Evolutionary conservation across 2,888 invertebrate genomes (phyloP).

Genomic region (Amblyjoppa proteus): DNA sequence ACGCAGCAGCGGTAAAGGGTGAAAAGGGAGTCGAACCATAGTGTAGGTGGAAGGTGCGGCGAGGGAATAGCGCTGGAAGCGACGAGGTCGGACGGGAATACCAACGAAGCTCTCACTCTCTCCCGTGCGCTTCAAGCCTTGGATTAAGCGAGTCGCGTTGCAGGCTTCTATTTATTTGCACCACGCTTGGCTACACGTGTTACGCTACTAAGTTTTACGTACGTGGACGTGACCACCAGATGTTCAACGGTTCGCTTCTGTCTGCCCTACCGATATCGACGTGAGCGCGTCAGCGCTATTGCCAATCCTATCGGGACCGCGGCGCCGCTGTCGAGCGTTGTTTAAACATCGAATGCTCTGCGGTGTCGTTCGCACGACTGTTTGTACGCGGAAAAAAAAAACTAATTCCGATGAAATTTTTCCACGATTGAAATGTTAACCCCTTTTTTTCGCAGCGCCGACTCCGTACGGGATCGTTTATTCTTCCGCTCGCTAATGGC

Average conservation of each 20-base stretch:
- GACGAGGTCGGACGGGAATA: slow-evolving; percentile 65
- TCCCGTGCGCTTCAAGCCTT: slow-evolving; percentile 64
- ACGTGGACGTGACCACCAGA: slow-evolving; percentile 54
- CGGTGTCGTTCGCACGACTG: not conserved
- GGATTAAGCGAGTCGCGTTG: slow-evolving; percentile 69
- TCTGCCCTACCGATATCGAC: slow-evolving; percentile 33
- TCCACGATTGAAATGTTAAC: not conserved
- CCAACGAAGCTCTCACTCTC: slow-evolving; percentile 62
- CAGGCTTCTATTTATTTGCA: slow-evolving; percentile 64
- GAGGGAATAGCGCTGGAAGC: slow-evolving; percentile 58
- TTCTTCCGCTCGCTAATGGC: slow-evolving; percentile 41
- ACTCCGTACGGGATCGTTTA: not conserved
- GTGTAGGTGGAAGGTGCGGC: slow-evolving; percentile 52
- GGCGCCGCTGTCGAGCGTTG: slow-evolving; percentile 5
- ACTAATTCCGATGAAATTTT: not conserved
- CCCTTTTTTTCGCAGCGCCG: not conserved
- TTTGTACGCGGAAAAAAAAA: not conserved
- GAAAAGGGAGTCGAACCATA: slow-evolving; percentile 24
- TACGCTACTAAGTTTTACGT: slow-evolving; percentile 50
- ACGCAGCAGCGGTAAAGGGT: slow-evolving; percentile 7
- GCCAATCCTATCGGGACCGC: slow-evolving; percentile 24
- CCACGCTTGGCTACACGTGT: slow-evolving; percentile 58
- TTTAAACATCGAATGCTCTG: not conserved
- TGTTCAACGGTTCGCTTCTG: slow-evolving; percentile 39
- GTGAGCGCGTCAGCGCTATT: slow-evolving; percentile 24